Percentiles rank a stretch among this genome's conserved stretches.
Conservation (phyloP, 2,888 invertebrate genomes). For the Agonopterix arenella region DNA sequence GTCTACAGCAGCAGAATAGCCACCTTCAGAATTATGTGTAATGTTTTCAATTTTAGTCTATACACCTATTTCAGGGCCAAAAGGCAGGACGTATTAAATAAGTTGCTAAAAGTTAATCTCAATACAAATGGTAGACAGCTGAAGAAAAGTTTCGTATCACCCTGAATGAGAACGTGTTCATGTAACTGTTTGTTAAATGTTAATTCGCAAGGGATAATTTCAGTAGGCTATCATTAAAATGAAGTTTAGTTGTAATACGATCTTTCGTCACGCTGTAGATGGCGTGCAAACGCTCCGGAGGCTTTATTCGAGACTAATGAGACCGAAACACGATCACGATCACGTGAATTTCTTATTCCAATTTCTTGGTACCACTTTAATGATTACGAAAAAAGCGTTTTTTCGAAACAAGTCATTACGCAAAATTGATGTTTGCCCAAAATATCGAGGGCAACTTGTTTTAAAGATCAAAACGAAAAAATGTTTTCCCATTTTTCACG, state of each 20-base stretch:
- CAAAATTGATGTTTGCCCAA: constrained; percentile 49
- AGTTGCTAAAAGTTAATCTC: too few relatives aligned
- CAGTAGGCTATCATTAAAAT: too few relatives aligned
- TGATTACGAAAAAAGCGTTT: constrained; percentile 30
- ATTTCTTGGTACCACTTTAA: constrained; percentile 16
- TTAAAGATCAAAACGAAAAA: constrained; percentile 54
- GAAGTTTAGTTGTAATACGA: constrained; percentile 16
- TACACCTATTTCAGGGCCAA: too few relatives aligned
- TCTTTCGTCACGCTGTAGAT: constrained; percentile 21
- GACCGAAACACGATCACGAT: constrained; percentile 26
- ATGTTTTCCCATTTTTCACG: constrained; percentile 59
- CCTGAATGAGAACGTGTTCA: too few relatives aligned
- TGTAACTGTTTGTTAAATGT: too few relatives aligned
- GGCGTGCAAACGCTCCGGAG: constrained; percentile 10
- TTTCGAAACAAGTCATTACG: constrained; percentile 40
- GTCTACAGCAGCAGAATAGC: too few relatives aligned
- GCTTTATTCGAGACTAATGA: constrained; percentile 24
- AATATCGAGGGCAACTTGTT: constrained; percentile 49
- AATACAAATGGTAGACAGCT: too few relatives aligned
- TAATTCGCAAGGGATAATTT: too few relatives aligned
- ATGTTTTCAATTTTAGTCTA: too few relatives aligned
- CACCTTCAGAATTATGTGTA: too few relatives aligned
- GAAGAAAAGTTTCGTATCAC: too few relatives aligned
- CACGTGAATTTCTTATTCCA: constrained; percentile 12
- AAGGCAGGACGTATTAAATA: too few relatives aligned